Percentiles rank a stretch among this genome's conserved stretches.
Conservation (phyloP, 1,140 invertebrate genomes). For the Drosophila quadrilineata region DNA sequence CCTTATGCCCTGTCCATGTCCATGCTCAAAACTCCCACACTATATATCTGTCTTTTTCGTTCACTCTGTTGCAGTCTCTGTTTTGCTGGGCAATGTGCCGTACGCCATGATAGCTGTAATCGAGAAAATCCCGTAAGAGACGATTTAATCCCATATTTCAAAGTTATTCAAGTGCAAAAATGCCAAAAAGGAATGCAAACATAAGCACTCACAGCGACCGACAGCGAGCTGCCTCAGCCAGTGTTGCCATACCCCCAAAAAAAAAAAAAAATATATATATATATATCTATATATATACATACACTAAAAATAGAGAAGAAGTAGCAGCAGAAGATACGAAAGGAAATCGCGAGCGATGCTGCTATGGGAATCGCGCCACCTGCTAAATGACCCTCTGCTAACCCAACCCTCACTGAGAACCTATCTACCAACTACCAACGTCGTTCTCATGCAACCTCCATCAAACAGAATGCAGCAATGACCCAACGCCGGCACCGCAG, state of each 20-base stretch:
- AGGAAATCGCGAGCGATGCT: conserved; percentile 4
- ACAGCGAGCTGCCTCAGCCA: conserved; percentile 45
- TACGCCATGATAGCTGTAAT: conserved; percentile 74
- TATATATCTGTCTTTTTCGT: not conserved
- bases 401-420: too few relatives aligned
- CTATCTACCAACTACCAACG: too few relatives aligned
- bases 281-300: too few relatives aligned
- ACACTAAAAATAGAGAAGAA: too few relatives aligned
- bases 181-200: conserved; percentile 80
- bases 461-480: conserved; percentile 30
- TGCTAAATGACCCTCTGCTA: too few relatives aligned
- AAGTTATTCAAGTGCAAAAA: conserved; percentile 80
- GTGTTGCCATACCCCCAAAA: conserved; percentile 34
- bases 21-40: not conserved
- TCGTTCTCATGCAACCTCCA: conserved; percentile 33
- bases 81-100: not conserved
- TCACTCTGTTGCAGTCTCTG: not conserved
- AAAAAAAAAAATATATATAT: too few relatives aligned
- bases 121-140: conserved; percentile 79
- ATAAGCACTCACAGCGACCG: conserved; percentile 71
- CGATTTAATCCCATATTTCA: conserved; percentile 80
- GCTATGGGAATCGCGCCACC: conserved; percentile 65
- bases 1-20: conserved; percentile 25
- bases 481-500: not conserved
- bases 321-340: too few relatives aligned